Conservation (phyloP, 2,113 vertebrate genomes). For the Ursus arctos region DNA sequence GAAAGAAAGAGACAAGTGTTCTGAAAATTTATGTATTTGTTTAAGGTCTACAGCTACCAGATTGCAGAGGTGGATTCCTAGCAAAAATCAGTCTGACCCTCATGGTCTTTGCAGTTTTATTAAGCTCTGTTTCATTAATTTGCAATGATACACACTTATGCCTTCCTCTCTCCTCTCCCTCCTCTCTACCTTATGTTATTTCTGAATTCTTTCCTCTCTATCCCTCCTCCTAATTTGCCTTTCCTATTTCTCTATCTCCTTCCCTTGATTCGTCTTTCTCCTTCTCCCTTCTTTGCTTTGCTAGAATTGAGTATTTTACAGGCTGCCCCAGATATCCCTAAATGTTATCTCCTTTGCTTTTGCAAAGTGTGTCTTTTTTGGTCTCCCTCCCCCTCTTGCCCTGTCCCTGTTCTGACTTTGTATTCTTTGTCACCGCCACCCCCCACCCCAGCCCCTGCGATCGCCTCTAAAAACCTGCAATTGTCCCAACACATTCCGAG, state of each 20-base stretch:
- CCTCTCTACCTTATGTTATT: neutral
- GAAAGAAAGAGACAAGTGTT: neutral
- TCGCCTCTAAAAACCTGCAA: constrained; percentile 34
- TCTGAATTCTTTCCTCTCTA: neutral
- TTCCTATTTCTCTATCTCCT: neutral
- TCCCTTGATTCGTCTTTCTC: neutral
- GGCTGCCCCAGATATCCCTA: neutral
- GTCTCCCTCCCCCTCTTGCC: neutral
- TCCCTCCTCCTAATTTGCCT: neutral
- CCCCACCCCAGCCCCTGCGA: neutral
- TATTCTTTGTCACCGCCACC: neutral
- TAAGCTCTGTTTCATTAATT: neutral
- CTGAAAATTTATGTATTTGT: neutral
- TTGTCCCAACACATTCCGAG: constrained; percentile 50
- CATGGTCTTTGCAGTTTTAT: neutral
- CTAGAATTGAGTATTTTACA: neutral
- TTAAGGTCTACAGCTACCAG: neutral
- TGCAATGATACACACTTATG: neutral
- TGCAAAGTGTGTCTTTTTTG: neutral
- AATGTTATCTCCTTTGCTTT: neutral
- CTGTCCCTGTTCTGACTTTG: neutral
- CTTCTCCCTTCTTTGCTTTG: neutral
- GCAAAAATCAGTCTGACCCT: no score
- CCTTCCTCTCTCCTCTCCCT: neutral
- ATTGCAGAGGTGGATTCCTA: neutral